Conservation (phyloP, 2,888 invertebrate genomes). For the Octonoba sinensis region DNA sequence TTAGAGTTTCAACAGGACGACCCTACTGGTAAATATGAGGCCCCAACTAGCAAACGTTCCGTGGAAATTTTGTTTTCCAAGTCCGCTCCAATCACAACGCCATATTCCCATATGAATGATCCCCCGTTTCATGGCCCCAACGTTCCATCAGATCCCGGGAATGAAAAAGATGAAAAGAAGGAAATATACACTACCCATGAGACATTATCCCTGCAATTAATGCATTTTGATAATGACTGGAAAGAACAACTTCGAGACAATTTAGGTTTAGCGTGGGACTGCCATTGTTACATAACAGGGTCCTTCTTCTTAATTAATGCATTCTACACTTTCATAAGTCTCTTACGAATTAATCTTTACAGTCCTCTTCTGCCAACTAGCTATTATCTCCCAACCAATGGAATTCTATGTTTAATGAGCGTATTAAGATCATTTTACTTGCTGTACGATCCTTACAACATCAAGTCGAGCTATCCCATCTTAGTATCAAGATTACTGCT, state of each 20-base stretch:
- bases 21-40: not conserved
- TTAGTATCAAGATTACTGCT: constrained; percentile 85
- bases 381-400: constrained; percentile 87
- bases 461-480: constrained; percentile 82
- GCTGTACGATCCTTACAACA: constrained; percentile 92
- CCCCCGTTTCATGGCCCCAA: constrained; percentile 56
- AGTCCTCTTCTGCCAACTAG: constrained; percentile 81
- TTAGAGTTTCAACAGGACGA: not conserved
- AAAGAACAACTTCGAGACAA: constrained; percentile 16
- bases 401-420: constrained; percentile 85
- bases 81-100: constrained; percentile 31
- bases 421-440: constrained; percentile 83
- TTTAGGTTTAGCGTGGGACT: constrained; percentile 78
- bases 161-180: constrained; percentile 42
- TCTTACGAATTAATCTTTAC: constrained; percentile 86
- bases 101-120: constrained; percentile 60
- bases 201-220: constrained; percentile 27
- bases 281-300: constrained; percentile 89
- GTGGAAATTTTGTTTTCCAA: not conserved
- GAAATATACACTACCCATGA: constrained; percentile 19
- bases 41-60: not conserved
- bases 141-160: constrained; percentile 25
- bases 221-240: constrained; percentile 34
- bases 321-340: constrained; percentile 86
- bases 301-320: constrained; percentile 87